Conservation (phyloP, 1,140 invertebrate genomes). For the Papilio xuthus region DNA sequence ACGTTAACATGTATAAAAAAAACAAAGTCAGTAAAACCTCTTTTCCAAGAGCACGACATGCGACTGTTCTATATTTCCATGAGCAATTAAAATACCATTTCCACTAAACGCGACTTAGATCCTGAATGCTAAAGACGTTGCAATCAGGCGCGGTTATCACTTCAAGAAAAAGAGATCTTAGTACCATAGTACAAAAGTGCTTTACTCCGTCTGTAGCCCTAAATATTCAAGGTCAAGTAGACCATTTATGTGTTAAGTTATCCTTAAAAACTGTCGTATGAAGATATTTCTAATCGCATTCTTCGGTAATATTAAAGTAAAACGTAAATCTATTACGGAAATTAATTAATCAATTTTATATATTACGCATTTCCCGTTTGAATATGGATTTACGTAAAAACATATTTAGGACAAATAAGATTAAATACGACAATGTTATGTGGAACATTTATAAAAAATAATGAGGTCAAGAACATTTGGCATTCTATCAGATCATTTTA, state of each 20-base stretch:
- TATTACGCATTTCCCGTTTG: neutral
- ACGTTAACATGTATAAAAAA: neutral
- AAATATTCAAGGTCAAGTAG: neutral
- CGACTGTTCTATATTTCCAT: neutral
- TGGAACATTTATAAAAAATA: neutral
- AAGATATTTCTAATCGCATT: neutral
- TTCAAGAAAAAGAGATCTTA: neutral
- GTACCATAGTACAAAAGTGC: neutral
- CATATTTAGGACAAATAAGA: neutral
- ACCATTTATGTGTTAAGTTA: neutral
- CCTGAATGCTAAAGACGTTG: too few species aligned
- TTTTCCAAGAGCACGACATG: neutral
- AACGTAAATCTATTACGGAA: conserved; percentile 6
- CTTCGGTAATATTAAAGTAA: neutral
- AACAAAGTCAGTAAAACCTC: neutral
- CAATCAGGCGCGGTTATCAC: neutral
- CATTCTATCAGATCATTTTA: neutral
- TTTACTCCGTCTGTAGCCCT: neutral
- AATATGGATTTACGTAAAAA: neutral
- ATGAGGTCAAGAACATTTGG: neutral
- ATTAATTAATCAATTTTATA: neutral
- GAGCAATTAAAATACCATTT: neutral
- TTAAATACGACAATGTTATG: neutral
- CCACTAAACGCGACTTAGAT: neutral
- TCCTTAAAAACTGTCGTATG: neutral